Evolutionary conservation across 2,888 invertebrate species (phyloP).

Genomic region (Leucania comma): DNA sequence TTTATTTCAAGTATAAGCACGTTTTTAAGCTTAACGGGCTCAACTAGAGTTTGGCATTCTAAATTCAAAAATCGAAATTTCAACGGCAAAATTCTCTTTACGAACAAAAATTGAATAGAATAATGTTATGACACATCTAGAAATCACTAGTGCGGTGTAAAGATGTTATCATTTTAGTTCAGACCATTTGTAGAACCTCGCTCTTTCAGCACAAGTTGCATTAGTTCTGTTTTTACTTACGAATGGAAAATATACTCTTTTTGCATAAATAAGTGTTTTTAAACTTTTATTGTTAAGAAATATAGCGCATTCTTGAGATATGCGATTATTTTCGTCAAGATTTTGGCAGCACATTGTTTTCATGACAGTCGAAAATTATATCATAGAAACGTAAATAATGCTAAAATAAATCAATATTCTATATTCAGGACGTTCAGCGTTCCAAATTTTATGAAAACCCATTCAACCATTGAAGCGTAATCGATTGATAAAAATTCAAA

Average conservation of each 20-base stretch:
- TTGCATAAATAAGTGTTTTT: neutral
- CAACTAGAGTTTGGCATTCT: neutral
- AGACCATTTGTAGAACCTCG: slow-evolving; percentile 26
- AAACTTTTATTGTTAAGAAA: neutral
- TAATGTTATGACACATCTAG: slow-evolving; percentile 12
- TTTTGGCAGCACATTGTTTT: neutral
- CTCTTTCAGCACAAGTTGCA: slow-evolving; percentile 15
- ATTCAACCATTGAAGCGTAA: neutral
- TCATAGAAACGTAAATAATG: neutral
- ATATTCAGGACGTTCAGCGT: too few relatives aligned
- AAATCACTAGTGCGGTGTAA: slow-evolving; percentile 2
- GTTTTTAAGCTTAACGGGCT: neutral
- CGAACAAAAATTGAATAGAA: neutral
- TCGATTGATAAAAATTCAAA: neutral
- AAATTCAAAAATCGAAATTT: neutral
- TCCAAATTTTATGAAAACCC: neutral
- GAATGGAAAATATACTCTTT: slow-evolving; percentile 6
- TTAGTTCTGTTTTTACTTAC: slow-evolving; percentile 8
- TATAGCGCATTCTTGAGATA: neutral
- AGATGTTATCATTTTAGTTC: slow-evolving; percentile 30
- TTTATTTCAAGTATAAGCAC: neutral
- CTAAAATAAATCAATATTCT: too few relatives aligned
- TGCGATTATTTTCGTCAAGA: neutral
- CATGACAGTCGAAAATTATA: too few relatives aligned
- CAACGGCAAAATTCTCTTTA: neutral